Evolutionary conservation across 2,888 invertebrate genomes (phyloP).

Genomic region (Lepidocyrtoides sp.): DNA sequence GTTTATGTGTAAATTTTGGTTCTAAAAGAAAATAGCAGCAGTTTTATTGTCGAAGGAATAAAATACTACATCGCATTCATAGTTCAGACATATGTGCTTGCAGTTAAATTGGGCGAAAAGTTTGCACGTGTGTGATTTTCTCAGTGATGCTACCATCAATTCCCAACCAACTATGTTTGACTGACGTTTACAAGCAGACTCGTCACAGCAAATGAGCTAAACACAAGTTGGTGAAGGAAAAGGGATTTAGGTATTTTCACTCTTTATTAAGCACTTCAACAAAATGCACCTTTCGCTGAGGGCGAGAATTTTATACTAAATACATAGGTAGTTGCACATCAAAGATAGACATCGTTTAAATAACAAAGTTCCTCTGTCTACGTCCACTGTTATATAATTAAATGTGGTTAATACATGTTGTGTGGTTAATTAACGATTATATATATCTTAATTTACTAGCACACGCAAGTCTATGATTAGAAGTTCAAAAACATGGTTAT

Average conservation of each 20-base stretch:
- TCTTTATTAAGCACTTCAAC: background rate
- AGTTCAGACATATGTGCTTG: background rate
- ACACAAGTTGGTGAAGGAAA: background rate
- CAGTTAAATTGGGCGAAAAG: slow-evolving; percentile 58
- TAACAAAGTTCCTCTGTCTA: background rate
- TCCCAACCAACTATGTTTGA: background rate
- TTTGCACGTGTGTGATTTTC: slow-evolving; percentile 47
- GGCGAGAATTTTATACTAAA: background rate
- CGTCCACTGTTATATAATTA: slow-evolving; percentile 19
- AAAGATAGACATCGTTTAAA: background rate
- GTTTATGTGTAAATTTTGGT: background rate
- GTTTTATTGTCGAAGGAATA: slow-evolving; percentile 38
- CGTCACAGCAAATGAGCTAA: slow-evolving; percentile 24
- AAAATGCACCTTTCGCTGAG: background rate
- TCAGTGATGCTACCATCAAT: slow-evolving; percentile 21
- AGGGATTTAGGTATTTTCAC: background rate
- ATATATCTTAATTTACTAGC: slow-evolving; percentile 26
- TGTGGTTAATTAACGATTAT: slow-evolving; percentile 9
- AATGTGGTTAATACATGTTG: background rate
- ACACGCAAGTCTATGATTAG: background rate
- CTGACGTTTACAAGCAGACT: slow-evolving; percentile 22
- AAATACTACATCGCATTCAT: background rate
- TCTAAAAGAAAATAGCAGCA: background rate
- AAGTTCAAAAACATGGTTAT: background rate
- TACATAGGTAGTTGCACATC: no score